Conservation (phyloP, 2,113 vertebrate genomes). For the Pachycephala philippinensis region DNA sequence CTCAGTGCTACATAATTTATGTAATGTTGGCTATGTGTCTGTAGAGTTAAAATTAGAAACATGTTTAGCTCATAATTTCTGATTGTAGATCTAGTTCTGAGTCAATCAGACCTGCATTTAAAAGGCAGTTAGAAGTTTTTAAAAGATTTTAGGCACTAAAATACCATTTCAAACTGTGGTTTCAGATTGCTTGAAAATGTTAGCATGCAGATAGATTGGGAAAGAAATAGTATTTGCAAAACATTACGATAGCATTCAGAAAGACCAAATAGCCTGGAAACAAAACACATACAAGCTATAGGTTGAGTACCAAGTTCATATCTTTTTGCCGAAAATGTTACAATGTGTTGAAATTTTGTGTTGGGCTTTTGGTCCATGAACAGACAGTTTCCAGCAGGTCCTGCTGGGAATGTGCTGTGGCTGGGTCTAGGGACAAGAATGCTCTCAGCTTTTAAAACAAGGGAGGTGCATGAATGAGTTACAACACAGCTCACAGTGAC, state of each 20-base stretch:
- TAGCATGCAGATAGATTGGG: background rate
- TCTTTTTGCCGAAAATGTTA: background rate
- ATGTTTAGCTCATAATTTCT: background rate
- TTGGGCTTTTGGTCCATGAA: background rate
- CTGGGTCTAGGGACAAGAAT: background rate
- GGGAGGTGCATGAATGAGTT: fast-evolving
- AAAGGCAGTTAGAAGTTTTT: background rate
- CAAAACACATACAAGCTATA: background rate
- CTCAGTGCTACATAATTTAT: fast-evolving
- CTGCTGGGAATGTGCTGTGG: background rate
- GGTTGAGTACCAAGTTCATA: background rate
- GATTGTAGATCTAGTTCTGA: background rate
- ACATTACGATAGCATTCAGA: background rate
- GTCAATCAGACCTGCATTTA: background rate
- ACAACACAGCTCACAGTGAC: background rate
- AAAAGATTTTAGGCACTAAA: background rate
- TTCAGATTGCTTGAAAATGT: background rate
- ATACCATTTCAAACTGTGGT: background rate
- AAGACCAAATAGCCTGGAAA: background rate
- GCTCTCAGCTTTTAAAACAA: background rate
- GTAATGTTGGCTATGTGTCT: background rate
- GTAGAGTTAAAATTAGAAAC: background rate
- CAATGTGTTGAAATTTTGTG: background rate
- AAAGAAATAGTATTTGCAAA: background rate
- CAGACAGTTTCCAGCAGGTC: background rate